Conservation (phyloP, 2,113 vertebrate genomes). For the Ceratotherium simum region DNA sequence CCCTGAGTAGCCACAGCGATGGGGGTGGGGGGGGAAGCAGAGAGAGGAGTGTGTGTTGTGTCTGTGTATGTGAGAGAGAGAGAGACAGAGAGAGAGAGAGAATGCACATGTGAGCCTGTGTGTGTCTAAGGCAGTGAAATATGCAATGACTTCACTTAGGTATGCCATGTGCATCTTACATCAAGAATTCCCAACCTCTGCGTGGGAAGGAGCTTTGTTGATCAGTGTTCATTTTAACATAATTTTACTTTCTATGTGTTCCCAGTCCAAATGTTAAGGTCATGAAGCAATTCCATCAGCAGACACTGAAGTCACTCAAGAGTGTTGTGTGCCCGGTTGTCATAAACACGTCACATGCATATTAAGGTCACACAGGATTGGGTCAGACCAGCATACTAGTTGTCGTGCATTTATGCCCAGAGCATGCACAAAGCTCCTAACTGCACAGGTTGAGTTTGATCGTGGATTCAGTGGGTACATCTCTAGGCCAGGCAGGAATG, state of each 20-base stretch:
- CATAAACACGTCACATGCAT: neutral
- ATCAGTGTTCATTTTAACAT: neutral
- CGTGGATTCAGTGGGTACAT: no score
- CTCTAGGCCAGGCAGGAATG: no score
- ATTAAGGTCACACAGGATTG: neutral
- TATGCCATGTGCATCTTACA: rapidly evolving
- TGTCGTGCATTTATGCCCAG: neutral
- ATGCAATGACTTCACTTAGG: neutral
- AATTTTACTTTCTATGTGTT: neutral
- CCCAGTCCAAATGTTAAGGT: neutral
- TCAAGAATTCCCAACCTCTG: neutral
- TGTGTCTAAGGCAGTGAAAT: neutral
- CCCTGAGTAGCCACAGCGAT: neutral
- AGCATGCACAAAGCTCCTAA: neutral
- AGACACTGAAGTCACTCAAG: neutral
- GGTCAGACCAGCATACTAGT: neutral
- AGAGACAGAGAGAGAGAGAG: neutral
- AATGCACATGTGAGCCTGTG: neutral
- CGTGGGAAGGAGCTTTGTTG: neutral
- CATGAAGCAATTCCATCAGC: neutral
- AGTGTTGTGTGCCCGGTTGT: neutral
- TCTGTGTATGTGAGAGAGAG: neutral
- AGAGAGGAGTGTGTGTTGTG: conserved; percentile 39
- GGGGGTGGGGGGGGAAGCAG: neutral
- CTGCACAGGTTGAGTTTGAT: neutral